phyloP scores from a whole-genome alignment of 2,797 vertebrate species.

The Atherinosoma microstoma region DNA sequence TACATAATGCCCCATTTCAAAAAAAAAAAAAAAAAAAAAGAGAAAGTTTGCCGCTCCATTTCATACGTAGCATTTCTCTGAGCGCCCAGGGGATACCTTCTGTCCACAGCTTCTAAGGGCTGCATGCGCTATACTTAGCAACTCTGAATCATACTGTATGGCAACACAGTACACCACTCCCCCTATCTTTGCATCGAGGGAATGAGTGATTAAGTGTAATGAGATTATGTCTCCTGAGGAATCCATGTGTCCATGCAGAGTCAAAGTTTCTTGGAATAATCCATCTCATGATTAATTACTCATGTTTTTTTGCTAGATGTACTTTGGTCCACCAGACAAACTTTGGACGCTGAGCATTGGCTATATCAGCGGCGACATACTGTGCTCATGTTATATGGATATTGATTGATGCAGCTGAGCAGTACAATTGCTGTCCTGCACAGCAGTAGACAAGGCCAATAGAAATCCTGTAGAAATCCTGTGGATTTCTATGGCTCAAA shows the following conservation, averaged over 20 bases:
- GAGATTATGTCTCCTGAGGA: slow-evolving; percentile 66
- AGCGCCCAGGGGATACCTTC: slow-evolving; percentile 68
- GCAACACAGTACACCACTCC: slow-evolving; percentile 53
- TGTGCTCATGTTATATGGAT: slow-evolving; percentile 57
- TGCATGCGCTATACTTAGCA: slow-evolving; percentile 67
- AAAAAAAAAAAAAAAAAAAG: slow-evolving; percentile 33
- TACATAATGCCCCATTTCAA: slow-evolving; percentile 78
- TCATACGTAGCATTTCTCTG: slow-evolving; percentile 65
- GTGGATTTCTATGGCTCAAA: slow-evolving; percentile 72
- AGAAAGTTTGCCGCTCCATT: slow-evolving; percentile 71
- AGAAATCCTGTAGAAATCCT: slow-evolving; percentile 55
- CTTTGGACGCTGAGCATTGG: slow-evolving; percentile 57
- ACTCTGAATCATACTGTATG: slow-evolving; percentile 43
- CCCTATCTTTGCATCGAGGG: slow-evolving; percentile 56
- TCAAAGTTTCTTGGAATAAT: slow-evolving; percentile 64
- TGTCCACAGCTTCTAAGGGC: slow-evolving; percentile 60
- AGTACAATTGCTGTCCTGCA: slow-evolving; percentile 66
- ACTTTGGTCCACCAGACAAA: slow-evolving; percentile 64
- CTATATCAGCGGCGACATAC: slow-evolving; percentile 62
- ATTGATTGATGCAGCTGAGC: slow-evolving; percentile 77
- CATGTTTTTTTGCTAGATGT: slow-evolving; percentile 52
- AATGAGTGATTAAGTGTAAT: slow-evolving; percentile 70
- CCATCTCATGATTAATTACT: slow-evolving; percentile 71
- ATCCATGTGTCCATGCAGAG: slow-evolving; percentile 54
- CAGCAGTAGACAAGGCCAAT: slow-evolving; percentile 63